Conservation (phyloP, 2,888 invertebrate species). For the Heliothis peltigera region DNA sequence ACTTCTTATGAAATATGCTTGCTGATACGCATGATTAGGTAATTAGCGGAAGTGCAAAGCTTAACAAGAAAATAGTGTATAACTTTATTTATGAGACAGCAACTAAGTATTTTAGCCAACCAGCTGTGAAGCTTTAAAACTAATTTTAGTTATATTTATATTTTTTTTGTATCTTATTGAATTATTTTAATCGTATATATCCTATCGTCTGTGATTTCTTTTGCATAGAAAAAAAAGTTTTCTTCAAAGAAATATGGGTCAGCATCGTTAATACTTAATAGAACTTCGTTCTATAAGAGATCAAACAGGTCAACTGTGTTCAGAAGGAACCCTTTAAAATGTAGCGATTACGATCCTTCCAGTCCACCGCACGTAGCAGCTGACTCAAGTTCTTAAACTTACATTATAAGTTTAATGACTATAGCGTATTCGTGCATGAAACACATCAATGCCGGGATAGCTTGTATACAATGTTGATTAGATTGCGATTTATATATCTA, state of each 20-base stretch:
- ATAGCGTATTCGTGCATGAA: conserved; percentile 25
- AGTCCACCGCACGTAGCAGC: conserved; percentile 29
- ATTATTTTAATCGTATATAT: too few species aligned
- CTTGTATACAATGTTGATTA: neutral
- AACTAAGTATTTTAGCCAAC: too few species aligned
- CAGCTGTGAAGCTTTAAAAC: too few species aligned
- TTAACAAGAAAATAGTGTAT: conserved; percentile 10
- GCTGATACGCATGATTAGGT: conserved; percentile 22
- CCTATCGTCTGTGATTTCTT: too few species aligned
- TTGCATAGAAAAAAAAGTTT: too few species aligned
- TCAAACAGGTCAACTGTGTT: neutral
- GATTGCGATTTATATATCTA: neutral
- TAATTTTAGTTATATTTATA: too few species aligned
- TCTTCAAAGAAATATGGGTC: neutral
- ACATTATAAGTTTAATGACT: conserved; percentile 56
- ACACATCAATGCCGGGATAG: neutral
- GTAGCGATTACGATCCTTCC: conserved; percentile 20
- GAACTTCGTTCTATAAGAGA: neutral
- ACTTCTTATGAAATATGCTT: conserved; percentile 15
- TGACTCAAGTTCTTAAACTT: conserved; percentile 61
- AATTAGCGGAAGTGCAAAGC: conserved; percentile 25
- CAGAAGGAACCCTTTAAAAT: conserved; percentile 19
- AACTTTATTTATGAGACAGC: neutral
- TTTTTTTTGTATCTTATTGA: too few species aligned
- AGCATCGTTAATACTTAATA: neutral